A percentile compares a stretch with the other conserved stretches of the same genome.
Conservation (phyloP, 1,140 invertebrate genomes). For the Apis dorsata region DNA sequence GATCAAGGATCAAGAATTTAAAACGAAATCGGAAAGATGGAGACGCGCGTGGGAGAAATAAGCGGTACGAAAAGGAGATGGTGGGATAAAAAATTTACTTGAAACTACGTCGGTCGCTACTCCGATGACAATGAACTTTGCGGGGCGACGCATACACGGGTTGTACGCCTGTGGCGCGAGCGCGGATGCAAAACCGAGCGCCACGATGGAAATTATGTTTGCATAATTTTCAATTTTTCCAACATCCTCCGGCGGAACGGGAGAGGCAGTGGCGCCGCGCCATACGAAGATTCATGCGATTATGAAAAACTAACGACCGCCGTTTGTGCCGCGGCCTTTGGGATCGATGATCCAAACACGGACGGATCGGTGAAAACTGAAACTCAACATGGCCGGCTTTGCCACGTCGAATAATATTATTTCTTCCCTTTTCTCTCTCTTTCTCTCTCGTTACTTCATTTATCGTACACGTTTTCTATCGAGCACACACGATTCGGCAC, state of each 20-base stretch:
- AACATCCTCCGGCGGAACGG: background rate
- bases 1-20: background rate
- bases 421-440: background rate
- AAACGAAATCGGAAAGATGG: background rate
- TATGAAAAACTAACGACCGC: conserved; percentile 19
- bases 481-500: conserved; percentile 15
- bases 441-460: background rate
- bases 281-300: conserved; percentile 20
- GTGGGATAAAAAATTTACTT: background rate
- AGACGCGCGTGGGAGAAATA: background rate
- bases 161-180: background rate
- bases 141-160: background rate
- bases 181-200: conserved; percentile 26
- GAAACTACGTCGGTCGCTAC: background rate
- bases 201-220: conserved; percentile 54
- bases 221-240: conserved; percentile 62
- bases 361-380: too few relatives aligned
- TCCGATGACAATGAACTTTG: conserved; percentile 36
- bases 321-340: background rate
- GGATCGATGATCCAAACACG: background rate
- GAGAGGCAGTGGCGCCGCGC: background rate
- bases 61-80: too few relatives aligned
- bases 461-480: background rate
- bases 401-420: background rate
- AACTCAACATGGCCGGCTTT: conserved; percentile 4